Evolutionary conservation across 2,888 invertebrate species (phyloP).

Genomic region (Hesperia comma): DNA sequence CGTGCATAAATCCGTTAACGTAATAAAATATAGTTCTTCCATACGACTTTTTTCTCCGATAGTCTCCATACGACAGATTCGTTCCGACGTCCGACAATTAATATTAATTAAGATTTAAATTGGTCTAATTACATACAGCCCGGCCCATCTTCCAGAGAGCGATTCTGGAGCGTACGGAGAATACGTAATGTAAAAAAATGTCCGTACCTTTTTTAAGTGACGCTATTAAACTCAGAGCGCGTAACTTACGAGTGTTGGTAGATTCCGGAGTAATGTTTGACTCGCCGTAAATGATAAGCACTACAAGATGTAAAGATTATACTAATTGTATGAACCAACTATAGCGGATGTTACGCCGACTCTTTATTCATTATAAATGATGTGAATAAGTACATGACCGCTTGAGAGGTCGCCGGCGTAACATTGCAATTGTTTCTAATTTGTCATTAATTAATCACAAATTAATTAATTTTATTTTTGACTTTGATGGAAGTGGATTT

Average conservation of each 20-base stretch:
- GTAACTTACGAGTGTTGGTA: conserved; percentile 21
- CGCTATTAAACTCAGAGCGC: conserved; percentile 25
- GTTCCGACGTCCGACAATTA: conserved; percentile 82
- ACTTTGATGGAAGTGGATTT: too few relatives aligned
- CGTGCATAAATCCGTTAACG: conserved; percentile 50
- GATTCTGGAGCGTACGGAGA: conserved; percentile 59
- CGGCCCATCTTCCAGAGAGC: conserved; percentile 70
- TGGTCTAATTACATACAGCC: conserved; percentile 83
- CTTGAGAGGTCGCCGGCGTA: conserved; percentile 5
- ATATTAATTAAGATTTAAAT: conserved; percentile 85
- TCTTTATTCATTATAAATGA: conserved; percentile 25
- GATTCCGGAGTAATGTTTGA: conserved; percentile 25
- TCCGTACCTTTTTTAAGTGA: conserved; percentile 12
- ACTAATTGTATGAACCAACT: background rate
- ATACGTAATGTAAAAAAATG: conserved; percentile 50
- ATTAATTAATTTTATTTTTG: too few relatives aligned
- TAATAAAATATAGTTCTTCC: conserved; percentile 56
- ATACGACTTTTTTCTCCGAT: conserved; percentile 63
- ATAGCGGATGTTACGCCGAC: background rate
- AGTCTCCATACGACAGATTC: conserved; percentile 80
- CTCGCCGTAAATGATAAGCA: conserved; percentile 18
- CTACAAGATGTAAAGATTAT: conserved; percentile 24
- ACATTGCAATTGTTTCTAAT: conserved; percentile 3
- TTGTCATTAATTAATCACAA: background rate
- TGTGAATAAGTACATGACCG: conserved; percentile 11